Percentiles rank a stretch among this genome's conserved stretches.
Conservation (phyloP, 2,888 invertebrate genomes). For the Diarsia mendica region DNA sequence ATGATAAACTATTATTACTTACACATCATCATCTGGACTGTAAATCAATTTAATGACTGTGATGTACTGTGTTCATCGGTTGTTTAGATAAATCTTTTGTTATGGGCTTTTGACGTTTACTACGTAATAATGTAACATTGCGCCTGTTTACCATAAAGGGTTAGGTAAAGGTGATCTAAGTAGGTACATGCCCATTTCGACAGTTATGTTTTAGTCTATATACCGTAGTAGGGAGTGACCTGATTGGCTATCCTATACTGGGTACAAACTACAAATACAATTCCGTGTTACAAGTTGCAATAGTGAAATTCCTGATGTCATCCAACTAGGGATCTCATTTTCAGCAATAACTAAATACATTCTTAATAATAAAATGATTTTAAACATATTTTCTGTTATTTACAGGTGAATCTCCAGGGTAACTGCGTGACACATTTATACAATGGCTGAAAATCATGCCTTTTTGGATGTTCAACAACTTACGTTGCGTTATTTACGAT, state of each 20-base stretch:
- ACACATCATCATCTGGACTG: conserved; percentile 35
- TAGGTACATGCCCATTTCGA: background rate
- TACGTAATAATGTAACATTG: no score
- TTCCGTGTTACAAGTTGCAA: background rate
- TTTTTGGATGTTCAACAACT: background rate
- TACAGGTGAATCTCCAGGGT: background rate
- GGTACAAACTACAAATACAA: background rate
- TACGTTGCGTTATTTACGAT: background rate
- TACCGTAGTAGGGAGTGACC: background rate
- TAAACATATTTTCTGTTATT: background rate
- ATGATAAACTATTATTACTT: conserved; percentile 38
- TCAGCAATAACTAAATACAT: background rate
- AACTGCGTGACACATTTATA: background rate
- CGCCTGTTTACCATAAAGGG: background rate
- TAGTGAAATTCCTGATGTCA: background rate
- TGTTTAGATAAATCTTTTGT: conserved; percentile 17
- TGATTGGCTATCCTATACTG: no score
- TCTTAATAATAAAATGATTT: background rate
- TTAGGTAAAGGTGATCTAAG: background rate
- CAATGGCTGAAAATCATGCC: background rate
- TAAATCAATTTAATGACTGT: conserved; percentile 40
- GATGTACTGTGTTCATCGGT: conserved; percentile 21
- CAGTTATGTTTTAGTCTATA: background rate
- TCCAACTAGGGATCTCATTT: background rate
- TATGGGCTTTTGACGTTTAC: background rate